Evolutionary conservation across 2,797 vertebrate species (phyloP), one percentile per base, ranked within the genome.

Genomic region (Notoglanidium macrostoma): DNA sequence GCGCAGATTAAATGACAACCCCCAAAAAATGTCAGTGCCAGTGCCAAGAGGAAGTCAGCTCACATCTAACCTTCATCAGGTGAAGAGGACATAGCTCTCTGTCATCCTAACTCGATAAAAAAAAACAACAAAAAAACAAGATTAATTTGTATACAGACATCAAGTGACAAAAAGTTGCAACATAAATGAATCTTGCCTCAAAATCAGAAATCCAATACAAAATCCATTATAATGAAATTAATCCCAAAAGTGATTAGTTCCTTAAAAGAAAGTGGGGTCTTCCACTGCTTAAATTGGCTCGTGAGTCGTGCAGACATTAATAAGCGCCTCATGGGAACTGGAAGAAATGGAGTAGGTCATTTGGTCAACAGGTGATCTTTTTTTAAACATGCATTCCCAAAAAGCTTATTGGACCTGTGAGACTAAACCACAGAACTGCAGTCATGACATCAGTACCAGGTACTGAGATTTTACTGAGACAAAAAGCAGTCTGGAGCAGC

Each of bases 1-100:
- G 90, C 87, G 86, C 89, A 88, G 92, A 94, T 94, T 93, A 95
- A 95, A 95, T 95, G 93, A 92, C 93, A 95, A 84, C 77, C 90
- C 90, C 87, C 29, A 87, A 93, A 93, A 96, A 96, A 95, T 95
- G 95, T 95, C 94, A 95, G 90, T 90, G 74, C 88, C 89, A 78
- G 87, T 81, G 55, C 40, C 79, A 65, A 79, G 46, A 83, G 73
- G 74, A 87, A 80, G 74, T 32, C n/a, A 65, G 79, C 70, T 87
- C 85, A 80, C 88, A 63, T 87, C 40, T 86, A 85, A 80, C 86
- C 82, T 85, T 90, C 89, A 84, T 87, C 89, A 87, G 78, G 70
- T 83, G 79, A 87, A 87, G 65, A 84, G 87, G 89, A 89, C 79
- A 72, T 21, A 70, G 83, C 84, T 70, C 70, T 61, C 68, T 88